phyloP scores from a whole-genome alignment of 2,113 vertebrate species.

The Clarias batrachus region DNA sequence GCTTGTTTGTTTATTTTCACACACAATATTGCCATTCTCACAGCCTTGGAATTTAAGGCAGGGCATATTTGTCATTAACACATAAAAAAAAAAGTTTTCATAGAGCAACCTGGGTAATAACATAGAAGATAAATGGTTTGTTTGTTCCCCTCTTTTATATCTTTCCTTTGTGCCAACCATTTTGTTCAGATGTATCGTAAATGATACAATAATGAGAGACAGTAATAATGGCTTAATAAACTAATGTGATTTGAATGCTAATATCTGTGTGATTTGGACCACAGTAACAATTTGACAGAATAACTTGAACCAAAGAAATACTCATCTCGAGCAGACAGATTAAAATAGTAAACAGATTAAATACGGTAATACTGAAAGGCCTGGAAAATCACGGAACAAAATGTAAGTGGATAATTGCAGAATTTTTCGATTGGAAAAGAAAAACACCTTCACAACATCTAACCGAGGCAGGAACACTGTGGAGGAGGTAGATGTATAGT shows the following conservation, averaged over 20 bases:
- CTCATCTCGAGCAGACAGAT: not conserved
- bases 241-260: slow-evolving; percentile 53
- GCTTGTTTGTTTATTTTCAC: not conserved
- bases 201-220: slow-evolving; percentile 58
- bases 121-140: slow-evolving; percentile 52
- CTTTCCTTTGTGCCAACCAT: slow-evolving; percentile 21
- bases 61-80: slow-evolving; percentile 36
- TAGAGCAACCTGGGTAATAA: slow-evolving; percentile 51
- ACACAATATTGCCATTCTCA: not conserved
- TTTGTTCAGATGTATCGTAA: slow-evolving; percentile 51
- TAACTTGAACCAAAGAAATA: slow-evolving; percentile 6
- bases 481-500: no score
- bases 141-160: slow-evolving; percentile 33
- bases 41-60: not conserved
- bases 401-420: no score
- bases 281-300: slow-evolving; percentile 24
- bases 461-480: no score
- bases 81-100: slow-evolving; percentile 43
- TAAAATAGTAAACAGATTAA: no score
- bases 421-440: no score
- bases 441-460: no score
- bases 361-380: no score
- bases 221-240: slow-evolving; percentile 63
- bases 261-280: slow-evolving; percentile 46
- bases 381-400: no score